A percentile compares a stretch with the other conserved stretches of the same genome.
These are phyloP conservation scores for Dasypus novemcinctus DNA, from an alignment of 2,113 vertebrate genomes.

Conservation along the genomic window DNA sequence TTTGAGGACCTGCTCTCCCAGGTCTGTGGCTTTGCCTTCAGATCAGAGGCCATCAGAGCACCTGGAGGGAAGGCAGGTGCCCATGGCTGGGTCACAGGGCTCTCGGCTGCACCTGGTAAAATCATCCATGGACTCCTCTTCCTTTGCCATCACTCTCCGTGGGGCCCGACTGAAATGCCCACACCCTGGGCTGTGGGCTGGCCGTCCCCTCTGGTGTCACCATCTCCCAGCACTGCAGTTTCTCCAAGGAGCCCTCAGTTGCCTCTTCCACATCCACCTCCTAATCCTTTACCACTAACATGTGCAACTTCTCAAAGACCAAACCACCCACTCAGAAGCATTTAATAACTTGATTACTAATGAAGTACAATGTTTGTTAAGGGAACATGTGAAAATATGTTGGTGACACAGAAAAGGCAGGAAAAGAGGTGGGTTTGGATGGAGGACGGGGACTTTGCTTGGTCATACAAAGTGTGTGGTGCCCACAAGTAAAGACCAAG, in stretches of 20 bases:
- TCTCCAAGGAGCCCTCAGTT: rapidly evolving
- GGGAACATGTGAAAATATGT: neutral
- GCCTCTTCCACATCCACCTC: rapidly evolving
- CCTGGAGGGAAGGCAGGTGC: neutral
- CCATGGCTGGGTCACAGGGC: neutral
- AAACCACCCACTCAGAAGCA: neutral
- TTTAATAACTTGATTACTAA: neutral
- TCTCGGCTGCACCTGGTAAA: neutral
- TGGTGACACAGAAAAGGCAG: neutral
- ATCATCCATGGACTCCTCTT: rapidly evolving
- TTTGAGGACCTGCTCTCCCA: neutral
- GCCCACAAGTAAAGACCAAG: neutral
- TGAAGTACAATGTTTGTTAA: neutral
- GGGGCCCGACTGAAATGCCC: neutral
- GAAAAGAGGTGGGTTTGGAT: neutral
- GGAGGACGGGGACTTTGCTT: neutral
- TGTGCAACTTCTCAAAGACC: neutral
- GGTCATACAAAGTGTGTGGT: neutral
- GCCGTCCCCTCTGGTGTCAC: rapidly evolving
- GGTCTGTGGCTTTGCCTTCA: neutral
- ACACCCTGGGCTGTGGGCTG: rapidly evolving
- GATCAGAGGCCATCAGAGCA: neutral
- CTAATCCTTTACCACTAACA: neutral
- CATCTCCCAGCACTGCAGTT: too few species aligned
- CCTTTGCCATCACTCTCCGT: neutral